Evolutionary conservation across 1,140 invertebrate genomes (phyloP).

Genomic region (Pachypsylla venusta): DNA sequence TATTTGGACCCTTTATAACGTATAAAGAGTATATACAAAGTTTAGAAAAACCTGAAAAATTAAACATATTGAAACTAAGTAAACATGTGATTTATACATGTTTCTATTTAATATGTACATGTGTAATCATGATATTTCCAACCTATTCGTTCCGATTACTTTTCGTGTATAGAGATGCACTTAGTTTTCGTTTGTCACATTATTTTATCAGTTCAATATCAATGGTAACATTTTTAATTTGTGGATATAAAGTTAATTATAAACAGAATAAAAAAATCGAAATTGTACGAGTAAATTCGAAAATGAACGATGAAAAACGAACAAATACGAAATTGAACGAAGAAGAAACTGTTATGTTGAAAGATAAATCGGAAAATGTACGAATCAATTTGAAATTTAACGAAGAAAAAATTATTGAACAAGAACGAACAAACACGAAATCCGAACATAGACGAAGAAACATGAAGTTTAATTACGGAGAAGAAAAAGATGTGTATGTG

Average conservation of each 20-base stretch:
- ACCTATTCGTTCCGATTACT: neutral
- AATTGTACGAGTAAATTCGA: too few relatives aligned
- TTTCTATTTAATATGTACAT: neutral
- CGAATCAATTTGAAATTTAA: too few relatives aligned
- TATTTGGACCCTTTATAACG: neutral
- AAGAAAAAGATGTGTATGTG: too few relatives aligned
- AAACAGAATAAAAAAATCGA: too few relatives aligned
- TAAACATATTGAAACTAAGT: neutral
- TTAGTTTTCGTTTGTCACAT: neutral
- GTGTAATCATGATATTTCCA: neutral
- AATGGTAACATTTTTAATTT: neutral
- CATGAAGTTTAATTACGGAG: too few relatives aligned
- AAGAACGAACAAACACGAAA: too few relatives aligned
- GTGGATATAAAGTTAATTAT: neutral
- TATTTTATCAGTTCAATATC: neutral
- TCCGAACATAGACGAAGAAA: too few relatives aligned
- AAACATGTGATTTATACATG: neutral
- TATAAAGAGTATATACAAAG: neutral
- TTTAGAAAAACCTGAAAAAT: neutral
- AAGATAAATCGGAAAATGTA: neutral
- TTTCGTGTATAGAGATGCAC: neutral
- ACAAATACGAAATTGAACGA: too few relatives aligned
- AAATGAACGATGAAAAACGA: too few relatives aligned
- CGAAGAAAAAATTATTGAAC: too few relatives aligned
- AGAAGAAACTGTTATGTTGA: too few relatives aligned